Conservation (phyloP, 1,140 invertebrate genomes). For the Drosophila mauritiana region DNA sequence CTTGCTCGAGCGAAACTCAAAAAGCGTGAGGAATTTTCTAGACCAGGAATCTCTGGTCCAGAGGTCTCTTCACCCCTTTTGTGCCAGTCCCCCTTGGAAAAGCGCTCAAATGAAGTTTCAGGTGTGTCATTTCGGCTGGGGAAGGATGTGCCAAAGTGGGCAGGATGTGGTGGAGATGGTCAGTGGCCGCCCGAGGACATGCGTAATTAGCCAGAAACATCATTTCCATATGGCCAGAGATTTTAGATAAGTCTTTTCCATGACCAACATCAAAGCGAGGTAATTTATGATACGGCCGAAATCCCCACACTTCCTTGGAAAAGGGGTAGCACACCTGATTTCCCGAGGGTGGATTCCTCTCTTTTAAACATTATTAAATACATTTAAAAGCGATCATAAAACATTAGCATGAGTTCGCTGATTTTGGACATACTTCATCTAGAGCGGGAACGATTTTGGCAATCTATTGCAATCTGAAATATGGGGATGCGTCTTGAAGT, state of each 20-base stretch:
- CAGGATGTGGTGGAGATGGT: neutral
- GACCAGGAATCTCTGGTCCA: neutral
- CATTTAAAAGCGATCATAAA: too few relatives aligned
- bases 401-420: neutral
- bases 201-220: slow-evolving; percentile 44
- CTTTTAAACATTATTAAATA: too few relatives aligned
- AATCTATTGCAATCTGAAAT: neutral
- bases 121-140: neutral
- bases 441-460: too few relatives aligned
- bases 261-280: slow-evolving; percentile 33
- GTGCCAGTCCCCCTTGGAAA: too few relatives aligned
- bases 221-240: slow-evolving; percentile 34
- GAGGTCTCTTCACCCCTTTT: neutral
- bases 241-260: slow-evolving; percentile 12
- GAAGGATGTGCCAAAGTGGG: neutral
- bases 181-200: neutral
- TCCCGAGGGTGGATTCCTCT: neutral
- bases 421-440: too few relatives aligned
- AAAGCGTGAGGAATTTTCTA: slow-evolving; percentile 68
- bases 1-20: slow-evolving; percentile 34
- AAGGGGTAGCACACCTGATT: neutral
- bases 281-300: slow-evolving; percentile 21
- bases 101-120: slow-evolving; percentile 8
- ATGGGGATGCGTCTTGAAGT: slow-evolving; percentile 4
- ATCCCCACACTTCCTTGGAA: neutral